Conservation (phyloP, 2,113 vertebrate species). For the Strix uralensis region DNA sequence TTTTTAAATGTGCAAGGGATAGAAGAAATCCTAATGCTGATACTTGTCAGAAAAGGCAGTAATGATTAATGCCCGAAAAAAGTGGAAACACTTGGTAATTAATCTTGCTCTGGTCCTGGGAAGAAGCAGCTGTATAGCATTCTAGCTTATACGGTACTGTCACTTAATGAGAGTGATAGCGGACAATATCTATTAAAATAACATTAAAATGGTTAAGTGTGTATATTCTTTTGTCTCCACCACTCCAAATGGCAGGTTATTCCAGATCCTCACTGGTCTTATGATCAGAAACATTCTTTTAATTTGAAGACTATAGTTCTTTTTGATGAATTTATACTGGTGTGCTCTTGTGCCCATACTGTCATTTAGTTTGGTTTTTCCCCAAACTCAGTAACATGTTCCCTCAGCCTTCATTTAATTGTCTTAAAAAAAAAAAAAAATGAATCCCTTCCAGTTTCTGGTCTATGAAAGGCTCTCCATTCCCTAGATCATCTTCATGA, state of each 20-base stretch:
- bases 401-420: not conserved
- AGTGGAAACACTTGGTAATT: not conserved
- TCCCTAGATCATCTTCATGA: not conserved
- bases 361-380: not conserved
- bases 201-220: not conserved
- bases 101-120: not conserved
- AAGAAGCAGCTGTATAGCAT: not conserved
- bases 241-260: not conserved
- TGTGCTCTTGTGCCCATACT: not conserved
- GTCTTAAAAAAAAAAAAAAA: not conserved
- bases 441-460: not conserved
- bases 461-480: not conserved
- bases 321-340: not conserved
- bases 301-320: not conserved
- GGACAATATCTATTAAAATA: not conserved
- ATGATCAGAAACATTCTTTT: not conserved
- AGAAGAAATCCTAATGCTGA: not conserved
- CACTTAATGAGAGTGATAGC: not conserved
- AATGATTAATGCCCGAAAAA: not conserved
- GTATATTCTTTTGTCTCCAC: not conserved
- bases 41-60: not conserved
- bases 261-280: not conserved
- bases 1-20: not conserved
- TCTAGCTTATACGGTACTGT: not conserved
- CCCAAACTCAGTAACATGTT: not conserved